Conservation (phyloP, 2,797 vertebrate genomes). For the Neomorphus geoffroyi region DNA sequence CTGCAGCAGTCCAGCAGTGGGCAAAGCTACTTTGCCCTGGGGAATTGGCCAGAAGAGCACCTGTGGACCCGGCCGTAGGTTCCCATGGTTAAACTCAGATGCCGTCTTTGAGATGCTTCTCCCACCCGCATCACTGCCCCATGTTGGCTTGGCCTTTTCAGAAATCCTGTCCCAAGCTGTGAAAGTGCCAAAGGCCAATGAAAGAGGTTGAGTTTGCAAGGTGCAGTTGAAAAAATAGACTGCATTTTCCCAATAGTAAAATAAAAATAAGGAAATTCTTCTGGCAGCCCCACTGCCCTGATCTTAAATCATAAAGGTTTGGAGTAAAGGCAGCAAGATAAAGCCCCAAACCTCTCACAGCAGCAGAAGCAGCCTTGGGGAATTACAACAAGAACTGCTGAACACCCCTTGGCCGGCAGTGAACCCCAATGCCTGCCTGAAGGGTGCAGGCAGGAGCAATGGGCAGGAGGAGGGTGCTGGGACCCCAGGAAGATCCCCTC, state of each 20-base stretch:
- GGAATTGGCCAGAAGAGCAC: not conserved
- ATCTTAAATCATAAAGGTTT: not conserved
- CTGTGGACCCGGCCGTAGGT: accelerated
- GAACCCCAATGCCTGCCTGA: accelerated
- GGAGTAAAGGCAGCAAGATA: not conserved
- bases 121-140: accelerated
- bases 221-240: not conserved
- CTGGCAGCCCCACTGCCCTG: accelerated
- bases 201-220: not conserved
- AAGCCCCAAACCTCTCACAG: not conserved
- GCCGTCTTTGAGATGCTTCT: not conserved
- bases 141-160: not conserved
- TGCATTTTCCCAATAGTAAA: not conserved
- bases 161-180: not conserved
- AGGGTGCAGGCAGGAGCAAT: not conserved
- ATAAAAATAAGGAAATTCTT: not conserved
- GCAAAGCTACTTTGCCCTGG: not conserved
- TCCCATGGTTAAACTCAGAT: not conserved
- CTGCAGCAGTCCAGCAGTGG: not conserved
- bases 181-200: not conserved
- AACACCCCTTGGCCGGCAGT: not conserved
- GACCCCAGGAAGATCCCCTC: accelerated
- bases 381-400: accelerated
- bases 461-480: not conserved
- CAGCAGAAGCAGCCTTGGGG: not conserved